phyloP scores from a whole-genome alignment of 1,140 invertebrate species.

The Phymastichus coffea region DNA sequence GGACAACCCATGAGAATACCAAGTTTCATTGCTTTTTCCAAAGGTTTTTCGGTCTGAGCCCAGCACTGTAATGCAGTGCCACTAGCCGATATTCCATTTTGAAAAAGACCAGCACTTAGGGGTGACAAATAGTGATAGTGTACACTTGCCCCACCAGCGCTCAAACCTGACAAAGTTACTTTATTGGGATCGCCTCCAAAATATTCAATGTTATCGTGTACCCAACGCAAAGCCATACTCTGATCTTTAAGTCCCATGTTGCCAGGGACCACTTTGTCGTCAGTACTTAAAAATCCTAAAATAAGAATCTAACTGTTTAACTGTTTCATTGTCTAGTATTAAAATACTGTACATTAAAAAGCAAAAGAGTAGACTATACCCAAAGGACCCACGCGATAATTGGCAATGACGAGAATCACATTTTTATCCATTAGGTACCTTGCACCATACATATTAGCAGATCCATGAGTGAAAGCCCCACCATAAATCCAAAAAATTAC shows the following conservation, averaged over 20 bases:
- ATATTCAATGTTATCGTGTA: slow-evolving; percentile 58
- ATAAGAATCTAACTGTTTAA: background rate
- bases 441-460: slow-evolving; percentile 50
- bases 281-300: slow-evolving; percentile 60
- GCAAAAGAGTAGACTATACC: slow-evolving; percentile 51
- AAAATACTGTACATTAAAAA: background rate
- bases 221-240: slow-evolving; percentile 61
- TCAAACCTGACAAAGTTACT: slow-evolving; percentile 57
- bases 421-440: slow-evolving; percentile 65
- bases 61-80: slow-evolving; percentile 73
- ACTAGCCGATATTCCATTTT: slow-evolving; percentile 73
- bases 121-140: slow-evolving; percentile 65
- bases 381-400: slow-evolving; percentile 64
- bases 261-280: slow-evolving; percentile 58
- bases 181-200: slow-evolving; percentile 59
- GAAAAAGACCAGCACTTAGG: slow-evolving; percentile 45
- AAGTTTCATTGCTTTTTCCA: slow-evolving; percentile 67
- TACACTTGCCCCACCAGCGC: slow-evolving; percentile 59
- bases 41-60: slow-evolving; percentile 67
- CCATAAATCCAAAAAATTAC: slow-evolving; percentile 51
- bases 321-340: no score
- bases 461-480: slow-evolving; percentile 51
- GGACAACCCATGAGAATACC: slow-evolving; percentile 71
- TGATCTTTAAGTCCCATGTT: slow-evolving; percentile 68
- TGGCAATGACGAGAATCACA: slow-evolving; percentile 65